Base-by-base conservation (phyloP, 2,113 vertebrate species). In the Brachyhypopomus gauderio region DNA sequence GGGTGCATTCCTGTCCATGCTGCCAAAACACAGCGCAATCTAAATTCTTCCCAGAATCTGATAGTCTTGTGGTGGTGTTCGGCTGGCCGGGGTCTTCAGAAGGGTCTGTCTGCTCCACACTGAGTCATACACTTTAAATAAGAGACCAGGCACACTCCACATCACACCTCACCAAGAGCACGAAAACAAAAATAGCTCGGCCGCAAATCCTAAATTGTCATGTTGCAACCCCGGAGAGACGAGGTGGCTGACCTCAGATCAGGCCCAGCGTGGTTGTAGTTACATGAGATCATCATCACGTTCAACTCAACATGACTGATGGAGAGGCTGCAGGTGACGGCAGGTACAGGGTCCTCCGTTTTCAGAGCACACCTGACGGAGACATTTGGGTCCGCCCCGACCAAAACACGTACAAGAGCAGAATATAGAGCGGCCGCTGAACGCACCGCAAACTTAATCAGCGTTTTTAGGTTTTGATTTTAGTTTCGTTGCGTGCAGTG, bases 31-130 rank as follows among this genome's bases (percentile, higher is more conserved):
- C 59, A 4, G 75, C 17, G 59, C 58, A 83, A 87, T 83, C 84
- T 80, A 75, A 84, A 88, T 88, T 81, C 85, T 73, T 86, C 78
- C 79, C 78, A 84, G 72, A 77, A 85, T 74, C 71, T 77, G 72
- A 60, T 80, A 72, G 34, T 71, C 45, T 4, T 60, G 30, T 30
- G 58, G 38, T 52, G 48, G 48, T 80, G 60, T 71, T 83, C 41
- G 70, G 27, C 64, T 22, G 52, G 20, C 30, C 30, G 19, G 17
- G 52, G 69, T 41, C 66, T 79, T 62, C 22, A 52, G 22, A 56
- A 38, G 56, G 45, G 34, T 41, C 62, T 25, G 27, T 14, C 17
- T 38, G 67, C 66, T n/a, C 22, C 4, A 14, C 60, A 45, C 34
- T 45, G 67, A 45, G 74, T 69, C 52, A 81, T 5, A 63, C 64